phyloP scores from a whole-genome alignment of 2,888 invertebrate genomes.

The Scaptomyza caliginosa region DNA sequence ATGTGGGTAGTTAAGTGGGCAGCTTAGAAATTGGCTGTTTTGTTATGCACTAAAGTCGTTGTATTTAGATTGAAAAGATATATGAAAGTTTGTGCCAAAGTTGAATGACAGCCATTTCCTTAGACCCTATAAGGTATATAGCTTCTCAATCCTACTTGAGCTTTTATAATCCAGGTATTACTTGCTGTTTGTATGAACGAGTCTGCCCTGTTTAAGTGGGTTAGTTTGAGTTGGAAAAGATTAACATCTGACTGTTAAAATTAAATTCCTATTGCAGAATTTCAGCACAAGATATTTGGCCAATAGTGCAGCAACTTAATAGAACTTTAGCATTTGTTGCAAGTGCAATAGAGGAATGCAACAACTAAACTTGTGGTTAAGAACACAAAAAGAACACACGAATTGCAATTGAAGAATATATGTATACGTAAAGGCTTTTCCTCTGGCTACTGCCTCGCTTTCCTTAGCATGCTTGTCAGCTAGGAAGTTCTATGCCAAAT shows the following conservation, averaged over 20 bases:
- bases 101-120: too few species aligned
- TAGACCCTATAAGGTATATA: not conserved
- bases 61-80: too few species aligned
- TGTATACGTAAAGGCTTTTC: slow-evolving; percentile 33
- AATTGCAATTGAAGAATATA: slow-evolving; percentile 62
- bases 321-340: slow-evolving; percentile 43
- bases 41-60: not conserved
- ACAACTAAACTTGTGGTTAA: slow-evolving; percentile 58
- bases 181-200: too few species aligned
- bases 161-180: not conserved
- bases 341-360: slow-evolving; percentile 37
- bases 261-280: not conserved
- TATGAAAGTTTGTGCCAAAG: too few species aligned
- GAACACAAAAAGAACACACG: slow-evolving; percentile 39
- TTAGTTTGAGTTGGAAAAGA: not conserved
- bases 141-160: not conserved
- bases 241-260: slow-evolving; percentile 1
- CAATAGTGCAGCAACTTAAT: slow-evolving; percentile 27
- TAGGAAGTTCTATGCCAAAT: slow-evolving; percentile 70
- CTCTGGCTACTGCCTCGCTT: not conserved
- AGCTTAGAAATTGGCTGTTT: not conserved
- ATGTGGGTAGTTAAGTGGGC: not conserved
- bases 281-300: slow-evolving; percentile 1
- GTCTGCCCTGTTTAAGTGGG: not conserved
- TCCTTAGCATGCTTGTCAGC: slow-evolving; percentile 1